Conservation (phyloP, 2,888 invertebrate species). For the Ditylenchus weischeri region DNA sequence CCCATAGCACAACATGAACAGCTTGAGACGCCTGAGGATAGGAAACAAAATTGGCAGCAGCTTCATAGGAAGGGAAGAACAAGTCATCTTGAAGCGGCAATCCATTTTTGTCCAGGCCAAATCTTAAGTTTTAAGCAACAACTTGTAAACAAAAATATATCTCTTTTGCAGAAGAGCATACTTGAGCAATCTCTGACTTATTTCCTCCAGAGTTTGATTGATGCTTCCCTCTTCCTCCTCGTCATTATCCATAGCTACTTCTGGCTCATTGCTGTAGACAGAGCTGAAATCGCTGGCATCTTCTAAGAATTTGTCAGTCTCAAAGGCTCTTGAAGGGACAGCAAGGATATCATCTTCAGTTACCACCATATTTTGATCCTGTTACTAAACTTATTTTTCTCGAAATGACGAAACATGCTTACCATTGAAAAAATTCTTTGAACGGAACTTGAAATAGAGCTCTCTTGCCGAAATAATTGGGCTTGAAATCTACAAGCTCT, state of each 20-base stretch:
- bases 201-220: neutral
- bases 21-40: slow-evolving; percentile 19
- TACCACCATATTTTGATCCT: too few relatives aligned
- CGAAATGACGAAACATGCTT: too few relatives aligned
- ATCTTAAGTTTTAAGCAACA: neutral
- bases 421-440: too few relatives aligned
- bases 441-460: too few relatives aligned
- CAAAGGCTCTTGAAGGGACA: too few relatives aligned
- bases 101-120: slow-evolving; percentile 11
- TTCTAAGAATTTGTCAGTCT: slow-evolving; percentile 2
- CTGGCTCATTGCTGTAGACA: slow-evolving; percentile 16
- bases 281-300: slow-evolving; percentile 12
- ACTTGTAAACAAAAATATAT: neutral
- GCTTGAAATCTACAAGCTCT: too few relatives aligned
- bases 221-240: neutral
- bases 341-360: too few relatives aligned
- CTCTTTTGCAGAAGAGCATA: neutral
- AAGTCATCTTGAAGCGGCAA: slow-evolving; percentile 16
- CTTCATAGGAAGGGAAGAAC: neutral
- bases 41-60: slow-evolving; percentile 1
- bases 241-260: slow-evolving; percentile 15
- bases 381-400: too few relatives aligned
- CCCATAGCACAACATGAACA: slow-evolving; percentile 38
- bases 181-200: slow-evolving; percentile 11
- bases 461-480: too few relatives aligned